Percentiles rank a stretch among this genome's conserved stretches.
Conservation (phyloP, 1,140 invertebrate species). For the Drosophila orosa region DNA sequence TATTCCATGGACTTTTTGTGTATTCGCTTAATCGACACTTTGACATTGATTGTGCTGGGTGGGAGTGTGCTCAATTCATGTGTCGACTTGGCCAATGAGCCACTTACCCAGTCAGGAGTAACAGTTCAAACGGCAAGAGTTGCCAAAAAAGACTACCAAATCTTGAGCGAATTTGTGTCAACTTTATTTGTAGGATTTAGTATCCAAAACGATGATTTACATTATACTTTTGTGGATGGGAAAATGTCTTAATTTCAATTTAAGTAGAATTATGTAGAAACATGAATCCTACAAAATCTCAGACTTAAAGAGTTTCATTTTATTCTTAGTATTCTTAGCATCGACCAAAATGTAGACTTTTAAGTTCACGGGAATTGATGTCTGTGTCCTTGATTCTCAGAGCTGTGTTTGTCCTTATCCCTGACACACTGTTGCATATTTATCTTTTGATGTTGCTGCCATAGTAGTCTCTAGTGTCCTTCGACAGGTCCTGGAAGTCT, state of each 20-base stretch:
- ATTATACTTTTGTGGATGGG: neutral
- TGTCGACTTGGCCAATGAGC: constrained; percentile 32
- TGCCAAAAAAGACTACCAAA: neutral
- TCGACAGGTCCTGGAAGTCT: constrained; percentile 23
- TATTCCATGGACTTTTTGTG: constrained; percentile 45
- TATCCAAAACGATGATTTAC: neutral
- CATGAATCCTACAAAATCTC: too few species aligned
- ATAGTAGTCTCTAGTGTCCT: constrained; percentile 6
- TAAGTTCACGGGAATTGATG: neutral
- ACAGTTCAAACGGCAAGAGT: neutral
- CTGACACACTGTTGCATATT: constrained; percentile 44
- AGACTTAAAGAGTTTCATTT: neutral
- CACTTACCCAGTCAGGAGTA: constrained; percentile 14
- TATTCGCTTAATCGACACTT: constrained; percentile 54
- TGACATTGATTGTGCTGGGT: constrained; percentile 59
- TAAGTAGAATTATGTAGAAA: too few species aligned
- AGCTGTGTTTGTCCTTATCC: constrained; percentile 13
- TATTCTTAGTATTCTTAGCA: neutral
- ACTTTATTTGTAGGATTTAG: neutral
- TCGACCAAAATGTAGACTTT: neutral
- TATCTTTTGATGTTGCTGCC: constrained; percentile 24
- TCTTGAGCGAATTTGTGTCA: neutral
- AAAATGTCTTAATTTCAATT: too few species aligned
- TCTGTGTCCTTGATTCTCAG: neutral
- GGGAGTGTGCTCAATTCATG: constrained; percentile 23